Evolutionary conservation across 2,113 vertebrate species (phyloP).

Genomic region (Hoplias malabaricus): DNA sequence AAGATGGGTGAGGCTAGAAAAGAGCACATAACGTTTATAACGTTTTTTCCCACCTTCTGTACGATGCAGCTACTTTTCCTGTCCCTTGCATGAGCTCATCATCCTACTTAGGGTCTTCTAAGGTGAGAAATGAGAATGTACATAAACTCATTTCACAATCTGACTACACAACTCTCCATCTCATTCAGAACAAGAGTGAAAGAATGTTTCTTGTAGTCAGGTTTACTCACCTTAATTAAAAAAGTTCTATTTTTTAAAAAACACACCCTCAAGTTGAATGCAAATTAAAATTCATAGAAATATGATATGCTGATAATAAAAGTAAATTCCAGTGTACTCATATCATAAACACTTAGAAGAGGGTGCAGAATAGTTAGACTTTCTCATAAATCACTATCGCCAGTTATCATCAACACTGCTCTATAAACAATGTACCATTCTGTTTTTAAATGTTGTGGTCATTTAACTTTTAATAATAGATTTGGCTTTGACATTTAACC

Average conservation of each 20-base stretch:
- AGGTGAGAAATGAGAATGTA: neutral
- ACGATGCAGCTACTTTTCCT: neutral
- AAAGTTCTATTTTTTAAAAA: neutral
- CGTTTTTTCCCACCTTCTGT: neutral
- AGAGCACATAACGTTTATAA: neutral
- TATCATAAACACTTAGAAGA: neutral
- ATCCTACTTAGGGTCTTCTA: neutral
- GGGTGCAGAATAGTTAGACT: neutral
- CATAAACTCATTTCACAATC: neutral
- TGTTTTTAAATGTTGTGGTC: neutral
- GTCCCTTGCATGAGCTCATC: neutral
- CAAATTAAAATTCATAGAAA: conserved; percentile 4
- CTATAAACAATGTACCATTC: neutral
- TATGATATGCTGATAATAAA: neutral
- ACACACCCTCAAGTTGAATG: neutral
- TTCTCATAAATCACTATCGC: no score
- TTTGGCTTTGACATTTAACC: neutral
- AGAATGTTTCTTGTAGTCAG: neutral
- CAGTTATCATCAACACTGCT: no score
- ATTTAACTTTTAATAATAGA: no score
- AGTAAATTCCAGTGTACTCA: conserved; percentile 8
- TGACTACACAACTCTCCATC: conserved; percentile 25
- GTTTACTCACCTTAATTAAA: neutral
- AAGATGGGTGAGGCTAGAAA: neutral
- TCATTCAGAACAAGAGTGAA: conserved; percentile 38